Conservation (phyloP, 2,797 vertebrate species). For the Mus caroli region DNA sequence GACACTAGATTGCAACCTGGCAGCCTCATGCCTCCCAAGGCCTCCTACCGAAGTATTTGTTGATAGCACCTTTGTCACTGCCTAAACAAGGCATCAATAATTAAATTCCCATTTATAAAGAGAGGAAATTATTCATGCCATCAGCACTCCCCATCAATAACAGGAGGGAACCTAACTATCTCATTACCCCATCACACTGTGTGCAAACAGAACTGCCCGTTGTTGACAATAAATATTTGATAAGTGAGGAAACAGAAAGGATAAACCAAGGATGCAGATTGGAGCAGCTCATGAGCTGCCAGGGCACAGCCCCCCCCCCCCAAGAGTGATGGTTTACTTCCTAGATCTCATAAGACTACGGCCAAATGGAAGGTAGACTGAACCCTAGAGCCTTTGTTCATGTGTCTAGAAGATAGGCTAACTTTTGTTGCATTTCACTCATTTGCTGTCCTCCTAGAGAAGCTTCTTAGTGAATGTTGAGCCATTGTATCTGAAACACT, state of each 20-base stretch:
- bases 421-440: background rate
- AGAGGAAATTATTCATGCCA: conserved; percentile 90
- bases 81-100: conserved; percentile 90
- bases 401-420: background rate
- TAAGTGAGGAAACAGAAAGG: conserved; percentile 88
- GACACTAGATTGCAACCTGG: conserved; percentile 37
- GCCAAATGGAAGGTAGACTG: conserved; percentile 61
- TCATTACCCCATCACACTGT: conserved; percentile 90
- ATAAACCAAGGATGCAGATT: conserved; percentile 88
- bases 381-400: background rate
- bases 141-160: conserved; percentile 88
- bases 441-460: conserved; percentile 14
- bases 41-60: conserved; percentile 67
- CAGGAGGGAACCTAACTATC: conserved; percentile 88
- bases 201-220: conserved; percentile 89
- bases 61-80: conserved; percentile 86
- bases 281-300: conserved; percentile 69
- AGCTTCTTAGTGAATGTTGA: conserved; percentile 11
- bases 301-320: conserved; percentile 55
- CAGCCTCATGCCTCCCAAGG: conserved; percentile 54
- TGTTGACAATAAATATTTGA: conserved; percentile 92
- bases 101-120: conserved; percentile 90
- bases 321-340: conserved; percentile 73
- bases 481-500: background rate
- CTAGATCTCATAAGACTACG: conserved; percentile 67